Base-by-base conservation (phyloP, 2,888 invertebrate species). In the Pristionchus mayeri region DNA sequence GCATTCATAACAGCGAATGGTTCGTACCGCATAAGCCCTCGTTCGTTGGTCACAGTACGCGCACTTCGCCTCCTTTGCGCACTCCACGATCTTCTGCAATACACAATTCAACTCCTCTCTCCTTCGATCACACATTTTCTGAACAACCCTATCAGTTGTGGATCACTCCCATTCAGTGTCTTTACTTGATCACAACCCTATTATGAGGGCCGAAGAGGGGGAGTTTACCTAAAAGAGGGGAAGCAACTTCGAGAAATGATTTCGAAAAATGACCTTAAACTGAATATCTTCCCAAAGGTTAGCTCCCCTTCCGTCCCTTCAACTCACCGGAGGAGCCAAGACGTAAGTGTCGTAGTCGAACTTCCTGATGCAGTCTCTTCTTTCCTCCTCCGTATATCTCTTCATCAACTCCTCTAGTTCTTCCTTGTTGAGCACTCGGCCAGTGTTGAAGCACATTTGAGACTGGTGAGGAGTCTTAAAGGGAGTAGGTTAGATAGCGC, bases 331-430 rank as follows among this genome's bases (percentile, higher is more conserved):
- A 37, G 71, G n/a, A 40, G 37, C 21, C 40, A 71, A 9, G 4
- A 71, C 71, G 24, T 71, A 71, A 24, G 40, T 40, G 71, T 40
- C 40, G n/a, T 24, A 21, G 37, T 71, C 24, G n/a, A 24, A 71
- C 40, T 71, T 71, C 71, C 71, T 21, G 4, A 71, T 71, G 71
- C 71, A 71, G 9, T 71, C 71, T 16, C 30, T 71, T n/a, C 71
- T 37, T 40, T 71, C 71, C n/a, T 18, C 16, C 16, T 71, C 71
- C 11, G 40, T 11, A 24, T 16, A 71, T 71, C 71, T n/a, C 71
- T 44, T n/a, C n/a, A 40, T 71, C 71, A 71, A 44, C 44, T 71
- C 40, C 24, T 71, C 71, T 4, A 71, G 40, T 24, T 71, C 71
- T 16, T 6, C 9, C 13, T n/a, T 71, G 24, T 40, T 71, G 40